A percentile compares a stretch with the other conserved stretches of the same genome.
phyloP scores from a whole-genome alignment of 2,888 invertebrate genomes.

The Drosophila falleni region DNA sequence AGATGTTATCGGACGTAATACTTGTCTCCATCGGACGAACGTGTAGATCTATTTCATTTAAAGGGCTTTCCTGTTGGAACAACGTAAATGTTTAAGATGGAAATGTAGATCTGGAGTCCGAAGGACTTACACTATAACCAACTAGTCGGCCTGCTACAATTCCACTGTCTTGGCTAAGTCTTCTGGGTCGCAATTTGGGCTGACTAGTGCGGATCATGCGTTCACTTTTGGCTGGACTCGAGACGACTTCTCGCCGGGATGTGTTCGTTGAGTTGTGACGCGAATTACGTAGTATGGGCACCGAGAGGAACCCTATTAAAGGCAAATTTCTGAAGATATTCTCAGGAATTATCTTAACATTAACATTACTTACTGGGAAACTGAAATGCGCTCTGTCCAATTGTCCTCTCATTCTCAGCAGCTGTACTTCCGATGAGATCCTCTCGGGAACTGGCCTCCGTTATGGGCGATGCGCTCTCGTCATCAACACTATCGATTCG shows the following conservation, averaged over 20 bases:
- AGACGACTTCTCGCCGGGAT: conserved; percentile 79
- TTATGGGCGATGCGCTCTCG: conserved; percentile 76
- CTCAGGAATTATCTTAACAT: neutral
- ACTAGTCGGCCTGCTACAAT: conserved; percentile 82
- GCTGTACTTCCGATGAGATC: conserved; percentile 75
- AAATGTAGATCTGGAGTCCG: neutral
- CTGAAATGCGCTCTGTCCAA: conserved; percentile 59
- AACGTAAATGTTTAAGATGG: neutral
- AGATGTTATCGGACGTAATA: conserved; percentile 60
- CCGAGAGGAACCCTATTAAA: conserved; percentile 81
- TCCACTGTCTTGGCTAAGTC: conserved; percentile 85
- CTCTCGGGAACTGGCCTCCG: conserved; percentile 81
- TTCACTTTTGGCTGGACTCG: conserved; percentile 84
- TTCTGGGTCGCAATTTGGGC: conserved; percentile 70
- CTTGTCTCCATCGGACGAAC: conserved; percentile 20
- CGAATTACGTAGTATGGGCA: conserved; percentile 79
- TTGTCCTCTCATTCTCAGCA: conserved; percentile 49
- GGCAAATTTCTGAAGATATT: neutral
- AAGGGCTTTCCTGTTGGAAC: conserved; percentile 60
- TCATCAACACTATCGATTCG: conserved; percentile 80
- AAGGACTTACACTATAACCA: conserved; percentile 69
- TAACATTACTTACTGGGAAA: conserved; percentile 64
- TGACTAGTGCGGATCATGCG: conserved; percentile 63
- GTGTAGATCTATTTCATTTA: conserved; percentile 56
- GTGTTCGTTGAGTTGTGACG: conserved; percentile 56